A percentile compares a stretch with the other conserved stretches of the same genome.
Evolutionary conservation across 2,888 invertebrate species (phyloP).

Genomic region (Thecocarcelia acutangulata): DNA sequence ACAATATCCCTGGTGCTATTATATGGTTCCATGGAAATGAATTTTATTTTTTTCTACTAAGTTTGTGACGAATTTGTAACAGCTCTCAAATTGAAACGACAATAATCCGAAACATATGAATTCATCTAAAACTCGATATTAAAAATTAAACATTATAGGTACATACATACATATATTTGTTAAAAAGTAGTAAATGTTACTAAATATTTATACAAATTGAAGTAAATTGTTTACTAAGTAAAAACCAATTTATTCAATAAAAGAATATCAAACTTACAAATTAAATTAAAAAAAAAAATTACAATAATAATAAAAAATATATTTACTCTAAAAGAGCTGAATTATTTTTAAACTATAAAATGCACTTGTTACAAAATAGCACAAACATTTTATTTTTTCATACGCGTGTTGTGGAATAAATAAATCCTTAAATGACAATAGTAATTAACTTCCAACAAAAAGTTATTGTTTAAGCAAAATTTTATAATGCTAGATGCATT

Average conservation of each 20-base stretch:
- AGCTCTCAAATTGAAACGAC: too few relatives aligned
- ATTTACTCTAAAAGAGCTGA: conserved; percentile 51
- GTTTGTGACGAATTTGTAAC: not conserved
- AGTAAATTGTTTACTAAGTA: conserved; percentile 59
- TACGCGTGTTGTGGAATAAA: conserved; percentile 41
- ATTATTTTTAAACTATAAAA: conserved; percentile 41
- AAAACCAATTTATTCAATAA: conserved; percentile 46
- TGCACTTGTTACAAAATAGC: conserved; percentile 67
- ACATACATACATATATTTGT: too few relatives aligned
- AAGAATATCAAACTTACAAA: conserved; percentile 21
- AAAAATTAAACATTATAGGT: conserved; percentile 4
- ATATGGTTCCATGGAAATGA: too few relatives aligned
- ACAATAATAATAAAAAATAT: conserved; percentile 28
- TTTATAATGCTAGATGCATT: conserved; percentile 39
- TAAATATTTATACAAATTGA: conserved; percentile 54
- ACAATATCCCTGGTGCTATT: too few relatives aligned
- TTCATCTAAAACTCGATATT: conserved; percentile 6
- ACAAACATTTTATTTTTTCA: conserved; percentile 59
- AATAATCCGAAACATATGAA: not conserved
- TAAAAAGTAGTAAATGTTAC: conserved; percentile 63
- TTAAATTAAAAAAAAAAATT: conserved; percentile 1
- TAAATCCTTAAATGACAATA: conserved; percentile 46
- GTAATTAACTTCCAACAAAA: conserved; percentile 26
- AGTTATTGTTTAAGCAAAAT: conserved; percentile 24
- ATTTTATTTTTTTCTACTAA: too few relatives aligned